These are phyloP conservation scores for Murina feae DNA, from an alignment of 2,113 vertebrate species.

Conservation along the genomic window DNA sequence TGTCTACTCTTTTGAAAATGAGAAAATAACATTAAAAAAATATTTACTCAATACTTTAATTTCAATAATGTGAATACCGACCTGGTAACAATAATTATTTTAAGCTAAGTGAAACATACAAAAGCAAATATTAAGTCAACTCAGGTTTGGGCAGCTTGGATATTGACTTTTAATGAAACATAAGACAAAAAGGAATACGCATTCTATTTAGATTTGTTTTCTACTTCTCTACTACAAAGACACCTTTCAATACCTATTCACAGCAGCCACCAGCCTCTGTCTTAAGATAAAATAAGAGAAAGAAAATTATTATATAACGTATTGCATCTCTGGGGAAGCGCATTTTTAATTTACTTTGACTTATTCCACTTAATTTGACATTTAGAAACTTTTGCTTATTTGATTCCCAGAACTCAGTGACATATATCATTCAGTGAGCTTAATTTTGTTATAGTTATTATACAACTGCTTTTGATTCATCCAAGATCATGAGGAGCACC, in stretches of 20 bases:
- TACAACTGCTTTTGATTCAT: slow-evolving; percentile 60
- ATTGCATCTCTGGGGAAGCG: background rate
- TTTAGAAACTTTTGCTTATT: slow-evolving; percentile 50
- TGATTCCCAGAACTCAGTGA: background rate
- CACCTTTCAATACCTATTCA: background rate
- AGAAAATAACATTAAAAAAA: background rate
- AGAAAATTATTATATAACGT: background rate
- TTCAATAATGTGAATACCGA: background rate
- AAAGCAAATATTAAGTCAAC: background rate
- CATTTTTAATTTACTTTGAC: slow-evolving; percentile 31
- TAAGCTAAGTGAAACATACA: background rate
- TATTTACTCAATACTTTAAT: background rate
- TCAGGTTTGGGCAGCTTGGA: background rate
- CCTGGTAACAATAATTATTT: background rate
- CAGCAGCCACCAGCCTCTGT: slow-evolving; percentile 33
- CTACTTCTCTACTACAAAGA: background rate
- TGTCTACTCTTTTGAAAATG: background rate
- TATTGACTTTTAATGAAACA: background rate
- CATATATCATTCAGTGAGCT: background rate
- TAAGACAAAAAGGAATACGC: background rate
- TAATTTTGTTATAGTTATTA: slow-evolving; percentile 67
- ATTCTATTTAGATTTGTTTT: background rate
- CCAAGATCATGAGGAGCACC: slow-evolving; percentile 6
- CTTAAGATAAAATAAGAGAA: background rate
- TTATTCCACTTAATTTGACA: slow-evolving; percentile 61